phyloP scores from a whole-genome alignment of 2,113 vertebrate genomes.

The Gymnorhina tibicen region DNA sequence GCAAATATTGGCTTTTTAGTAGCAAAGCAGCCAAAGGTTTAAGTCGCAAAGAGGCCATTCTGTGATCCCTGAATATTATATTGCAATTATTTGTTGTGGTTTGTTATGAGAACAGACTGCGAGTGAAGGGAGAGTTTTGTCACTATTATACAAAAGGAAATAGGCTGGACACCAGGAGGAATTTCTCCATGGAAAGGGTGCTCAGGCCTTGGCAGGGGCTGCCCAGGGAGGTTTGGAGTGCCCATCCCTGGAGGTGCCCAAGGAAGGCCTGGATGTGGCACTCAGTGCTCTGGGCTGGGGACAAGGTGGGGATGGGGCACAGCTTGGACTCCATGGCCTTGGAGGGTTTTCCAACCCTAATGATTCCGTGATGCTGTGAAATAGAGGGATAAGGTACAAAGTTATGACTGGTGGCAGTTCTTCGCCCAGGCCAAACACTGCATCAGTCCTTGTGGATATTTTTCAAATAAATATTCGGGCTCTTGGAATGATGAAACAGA shows the following conservation, averaged over 20 bases:
- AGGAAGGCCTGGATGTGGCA: not conserved
- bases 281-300: not conserved
- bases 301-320: accelerated
- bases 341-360: not conserved
- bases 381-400: not conserved
- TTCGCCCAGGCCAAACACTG: not conserved
- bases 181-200: not conserved
- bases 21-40: not conserved
- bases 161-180: not conserved
- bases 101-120: not conserved
- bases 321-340: accelerated
- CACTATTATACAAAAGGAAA: not conserved
- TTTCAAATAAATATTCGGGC: not conserved
- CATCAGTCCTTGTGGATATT: not conserved
- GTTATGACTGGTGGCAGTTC: not conserved
- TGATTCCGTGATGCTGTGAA: not conserved
- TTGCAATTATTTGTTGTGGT: not conserved
- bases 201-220: accelerated
- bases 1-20: not conserved
- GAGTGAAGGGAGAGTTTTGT: not conserved
- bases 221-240: not conserved
- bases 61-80: not conserved
- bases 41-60: not conserved
- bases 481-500: not conserved
- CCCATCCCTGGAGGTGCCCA: not conserved